Conservation (phyloP, 2,797 vertebrate species). For the Cryptoprocta ferox region DNA sequence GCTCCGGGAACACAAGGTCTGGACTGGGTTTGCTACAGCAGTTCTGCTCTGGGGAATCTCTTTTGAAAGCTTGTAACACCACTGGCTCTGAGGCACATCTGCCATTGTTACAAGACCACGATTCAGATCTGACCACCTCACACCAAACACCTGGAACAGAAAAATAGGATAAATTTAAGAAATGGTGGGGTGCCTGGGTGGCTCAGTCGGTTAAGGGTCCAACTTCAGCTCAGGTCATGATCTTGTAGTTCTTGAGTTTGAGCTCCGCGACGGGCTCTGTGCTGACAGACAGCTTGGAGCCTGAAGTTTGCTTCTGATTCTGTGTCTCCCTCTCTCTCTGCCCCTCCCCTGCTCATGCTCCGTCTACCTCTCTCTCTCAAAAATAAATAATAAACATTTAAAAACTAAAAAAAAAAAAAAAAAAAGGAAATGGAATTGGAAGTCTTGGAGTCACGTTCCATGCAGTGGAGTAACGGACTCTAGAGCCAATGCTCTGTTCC, state of each 20-base stretch:
- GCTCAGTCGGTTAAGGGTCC: too few relatives aligned
- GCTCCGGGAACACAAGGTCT: neutral
- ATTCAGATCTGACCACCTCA: neutral
- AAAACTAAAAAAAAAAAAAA: too few relatives aligned
- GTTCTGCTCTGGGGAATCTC: neutral
- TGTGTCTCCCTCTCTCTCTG: too few relatives aligned
- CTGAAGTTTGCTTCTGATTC: too few relatives aligned
- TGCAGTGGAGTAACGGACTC: rapidly evolving
- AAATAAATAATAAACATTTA: too few relatives aligned
- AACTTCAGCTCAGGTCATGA: too few relatives aligned
- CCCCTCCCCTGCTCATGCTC: too few relatives aligned
- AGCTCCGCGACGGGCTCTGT: too few relatives aligned
- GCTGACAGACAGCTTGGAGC: too few relatives aligned
- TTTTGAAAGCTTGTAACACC: neutral
- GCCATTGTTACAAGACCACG: neutral
- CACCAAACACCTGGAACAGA: neutral
- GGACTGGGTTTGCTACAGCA: neutral
- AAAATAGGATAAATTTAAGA: neutral
- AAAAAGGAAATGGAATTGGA: neutral
- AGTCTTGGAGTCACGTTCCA: neutral
- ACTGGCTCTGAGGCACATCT: neutral
- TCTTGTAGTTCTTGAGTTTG: too few relatives aligned
- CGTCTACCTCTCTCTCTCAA: too few relatives aligned
- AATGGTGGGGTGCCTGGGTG: neutral
- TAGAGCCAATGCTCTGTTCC: neutral